Conservation (phyloP, 2,113 vertebrate species). For the Diadophis punctatus region DNA sequence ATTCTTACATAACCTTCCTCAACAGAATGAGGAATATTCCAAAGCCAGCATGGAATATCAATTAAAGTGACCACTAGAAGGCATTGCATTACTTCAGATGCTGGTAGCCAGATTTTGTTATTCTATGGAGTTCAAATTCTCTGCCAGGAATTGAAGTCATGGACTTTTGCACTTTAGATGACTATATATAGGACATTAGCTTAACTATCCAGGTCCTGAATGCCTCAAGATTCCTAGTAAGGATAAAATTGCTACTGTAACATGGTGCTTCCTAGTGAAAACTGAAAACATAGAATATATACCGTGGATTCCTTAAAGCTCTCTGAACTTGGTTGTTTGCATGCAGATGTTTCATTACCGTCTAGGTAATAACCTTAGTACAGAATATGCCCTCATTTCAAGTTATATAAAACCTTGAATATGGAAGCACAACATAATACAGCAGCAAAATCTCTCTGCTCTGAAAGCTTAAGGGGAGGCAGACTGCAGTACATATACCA, state of each 20-base stretch:
- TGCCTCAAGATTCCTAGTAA: neutral
- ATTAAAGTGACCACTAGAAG: neutral
- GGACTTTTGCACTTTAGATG: neutral
- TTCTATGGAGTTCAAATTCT: neutral
- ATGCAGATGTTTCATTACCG: neutral
- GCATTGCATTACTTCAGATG: neutral
- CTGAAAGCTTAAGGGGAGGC: neutral
- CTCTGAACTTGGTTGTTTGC: neutral
- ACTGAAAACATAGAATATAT: neutral
- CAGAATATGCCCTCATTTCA: neutral
- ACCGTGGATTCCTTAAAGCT: neutral
- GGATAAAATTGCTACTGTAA: neutral
- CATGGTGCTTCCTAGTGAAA: neutral
- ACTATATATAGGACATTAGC: neutral
- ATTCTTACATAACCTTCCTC: neutral
- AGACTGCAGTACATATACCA: neutral
- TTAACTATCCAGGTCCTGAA: neutral
- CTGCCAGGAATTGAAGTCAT: neutral
- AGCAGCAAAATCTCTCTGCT: neutral
- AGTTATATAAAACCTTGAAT: neutral
- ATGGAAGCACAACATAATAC: neutral
- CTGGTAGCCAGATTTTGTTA: neutral
- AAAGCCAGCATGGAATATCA: neutral
- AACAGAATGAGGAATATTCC: neutral
- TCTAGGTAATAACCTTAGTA: too few relatives aligned